Conservation (phyloP, 2,113 vertebrate genomes). For the Dunckerocampus dactyliophorus region DNA sequence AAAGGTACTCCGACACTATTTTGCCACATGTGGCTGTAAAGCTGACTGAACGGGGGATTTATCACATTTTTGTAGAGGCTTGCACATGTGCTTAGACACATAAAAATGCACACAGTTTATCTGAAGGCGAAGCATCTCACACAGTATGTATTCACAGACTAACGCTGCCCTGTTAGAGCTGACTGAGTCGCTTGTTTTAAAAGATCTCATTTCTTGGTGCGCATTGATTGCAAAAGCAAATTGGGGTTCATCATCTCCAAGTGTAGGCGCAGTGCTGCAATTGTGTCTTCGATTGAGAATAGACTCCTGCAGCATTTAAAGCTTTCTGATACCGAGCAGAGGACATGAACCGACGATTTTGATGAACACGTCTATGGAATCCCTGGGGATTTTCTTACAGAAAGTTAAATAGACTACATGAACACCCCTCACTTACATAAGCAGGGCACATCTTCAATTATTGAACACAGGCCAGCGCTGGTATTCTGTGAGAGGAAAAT, state of each 20-base stretch:
- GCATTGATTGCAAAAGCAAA: constrained; percentile 33
- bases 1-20: constrained; percentile 62
- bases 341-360: constrained; percentile 22
- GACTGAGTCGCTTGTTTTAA: constrained; percentile 46
- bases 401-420: constrained; percentile 20
- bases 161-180: constrained; percentile 28
- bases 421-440: constrained; percentile 3
- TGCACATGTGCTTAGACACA: constrained; percentile 37
- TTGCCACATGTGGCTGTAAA: constrained; percentile 57
- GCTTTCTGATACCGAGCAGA: constrained; percentile 27
- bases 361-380: constrained; percentile 31
- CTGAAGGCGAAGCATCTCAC: constrained; percentile 24
- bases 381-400: constrained; percentile 15
- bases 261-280: constrained; percentile 23
- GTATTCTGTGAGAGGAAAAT: constrained; percentile 9
- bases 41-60: constrained; percentile 56
- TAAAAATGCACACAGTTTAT: constrained; percentile 25
- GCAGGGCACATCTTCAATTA: constrained; percentile 14
- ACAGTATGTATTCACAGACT: constrained; percentile 27
- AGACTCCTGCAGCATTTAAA: constrained; percentile 19
- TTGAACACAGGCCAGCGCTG: constrained; percentile 17
- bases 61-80: constrained; percentile 60
- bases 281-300: constrained; percentile 32
- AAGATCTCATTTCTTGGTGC: constrained; percentile 29
- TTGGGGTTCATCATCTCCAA: constrained; percentile 43